phyloP scores from a whole-genome alignment of 2,888 invertebrate genomes.

The Carterocephalus palaemon region DNA sequence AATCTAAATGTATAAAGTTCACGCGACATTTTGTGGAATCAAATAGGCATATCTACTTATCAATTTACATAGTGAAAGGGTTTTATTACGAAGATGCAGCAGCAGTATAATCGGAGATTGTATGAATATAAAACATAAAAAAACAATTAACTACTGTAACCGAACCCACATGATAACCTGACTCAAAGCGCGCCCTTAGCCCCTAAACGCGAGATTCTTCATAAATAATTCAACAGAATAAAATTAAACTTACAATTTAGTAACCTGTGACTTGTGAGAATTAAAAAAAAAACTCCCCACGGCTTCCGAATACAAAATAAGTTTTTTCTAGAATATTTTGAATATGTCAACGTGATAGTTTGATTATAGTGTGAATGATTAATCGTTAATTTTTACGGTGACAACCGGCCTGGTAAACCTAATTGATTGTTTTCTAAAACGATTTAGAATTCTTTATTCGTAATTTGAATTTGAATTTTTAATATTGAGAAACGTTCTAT shows the following conservation, averaged over 20 bases:
- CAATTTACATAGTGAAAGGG: too few relatives aligned
- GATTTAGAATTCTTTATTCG: constrained; percentile 25
- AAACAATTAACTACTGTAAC: too few relatives aligned
- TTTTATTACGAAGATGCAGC: too few relatives aligned
- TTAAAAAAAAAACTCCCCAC: constrained; percentile 25
- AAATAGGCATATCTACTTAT: too few relatives aligned
- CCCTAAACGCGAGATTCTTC: background rate
- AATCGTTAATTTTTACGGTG: constrained; percentile 28
- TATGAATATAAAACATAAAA: too few relatives aligned
- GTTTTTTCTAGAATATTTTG: constrained; percentile 31
- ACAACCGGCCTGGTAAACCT: constrained; percentile 30
- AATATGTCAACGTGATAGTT: constrained; percentile 30
- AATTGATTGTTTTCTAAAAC: constrained; percentile 34
- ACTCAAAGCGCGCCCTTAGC: background rate
- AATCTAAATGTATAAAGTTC: too few relatives aligned
- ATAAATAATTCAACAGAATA: constrained; percentile 27
- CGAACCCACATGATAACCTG: background rate
- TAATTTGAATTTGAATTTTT: constrained; percentile 29
- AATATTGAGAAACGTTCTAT: too few relatives aligned
- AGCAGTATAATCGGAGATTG: too few relatives aligned
- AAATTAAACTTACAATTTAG: constrained; percentile 29
- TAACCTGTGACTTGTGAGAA: constrained; percentile 33
- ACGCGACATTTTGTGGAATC: too few relatives aligned
- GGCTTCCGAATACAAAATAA: constrained; percentile 36
- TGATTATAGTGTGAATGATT: constrained; percentile 32